Evolutionary conservation across 2,797 vertebrate species (phyloP).

Genomic region (Leuciscus waleckii): DNA sequence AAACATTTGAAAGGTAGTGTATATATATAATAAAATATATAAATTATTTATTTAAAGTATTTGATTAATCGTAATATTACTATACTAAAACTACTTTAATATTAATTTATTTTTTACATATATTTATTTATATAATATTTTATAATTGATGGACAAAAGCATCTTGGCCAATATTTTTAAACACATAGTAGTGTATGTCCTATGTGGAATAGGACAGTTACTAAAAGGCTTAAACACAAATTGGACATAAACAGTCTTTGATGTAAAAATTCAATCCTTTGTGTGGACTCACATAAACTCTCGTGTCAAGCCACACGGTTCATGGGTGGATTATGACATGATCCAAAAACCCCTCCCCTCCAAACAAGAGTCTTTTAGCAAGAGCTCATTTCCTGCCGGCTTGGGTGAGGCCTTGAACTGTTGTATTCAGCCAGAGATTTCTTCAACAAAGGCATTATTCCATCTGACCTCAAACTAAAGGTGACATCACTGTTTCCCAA

Average conservation of each 20-base stretch:
- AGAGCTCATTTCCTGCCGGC: conserved; percentile 71
- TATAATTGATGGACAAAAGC: conserved; percentile 21
- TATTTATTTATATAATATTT: not conserved
- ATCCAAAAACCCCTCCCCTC: conserved; percentile 61
- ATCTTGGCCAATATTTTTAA: not conserved
- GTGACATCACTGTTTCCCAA: conserved; percentile 43
- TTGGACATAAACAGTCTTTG: not conserved
- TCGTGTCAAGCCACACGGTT: not conserved
- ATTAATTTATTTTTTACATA: not conserved
- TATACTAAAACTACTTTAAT: not conserved
- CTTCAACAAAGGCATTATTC: conserved; percentile 68
- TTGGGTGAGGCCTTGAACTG: conserved; percentile 52
- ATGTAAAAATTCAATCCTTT: conserved; percentile 2
- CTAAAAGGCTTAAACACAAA: not conserved
- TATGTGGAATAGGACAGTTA: not conserved
- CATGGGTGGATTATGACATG: conserved; percentile 75
- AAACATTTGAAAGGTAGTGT: not conserved
- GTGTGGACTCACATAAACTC: not conserved
- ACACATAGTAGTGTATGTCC: not conserved
- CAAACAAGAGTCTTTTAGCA: conserved; percentile 69
- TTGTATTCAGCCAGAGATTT: conserved; percentile 60
- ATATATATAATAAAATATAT: not conserved
- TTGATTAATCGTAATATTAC: not conserved
- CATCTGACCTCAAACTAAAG: conserved; percentile 59
- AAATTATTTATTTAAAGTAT: not conserved